Percentiles rank a stretch among this genome's conserved stretches.
These are phyloP conservation scores for Myotis planiceps DNA, from an alignment of 2,797 vertebrate genomes.

Conservation along the genomic window DNA sequence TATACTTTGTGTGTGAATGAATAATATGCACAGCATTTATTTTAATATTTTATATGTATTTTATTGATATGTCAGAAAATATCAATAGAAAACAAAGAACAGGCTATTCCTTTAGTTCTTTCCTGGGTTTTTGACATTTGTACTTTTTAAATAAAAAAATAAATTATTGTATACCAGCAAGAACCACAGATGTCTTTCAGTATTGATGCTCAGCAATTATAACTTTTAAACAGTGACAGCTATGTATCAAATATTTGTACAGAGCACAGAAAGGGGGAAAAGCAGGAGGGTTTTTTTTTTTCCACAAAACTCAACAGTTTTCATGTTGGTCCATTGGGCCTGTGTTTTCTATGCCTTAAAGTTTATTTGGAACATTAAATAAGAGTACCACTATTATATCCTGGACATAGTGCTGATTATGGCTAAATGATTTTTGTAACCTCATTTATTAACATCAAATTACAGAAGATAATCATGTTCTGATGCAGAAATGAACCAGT, in stretches of 20 bases:
- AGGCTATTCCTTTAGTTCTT: slow-evolving; percentile 50
- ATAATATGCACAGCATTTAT: slow-evolving; percentile 44
- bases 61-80: slow-evolving; percentile 50
- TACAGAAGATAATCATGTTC: slow-evolving; percentile 66
- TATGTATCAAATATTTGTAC: slow-evolving; percentile 70
- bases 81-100: slow-evolving; percentile 58
- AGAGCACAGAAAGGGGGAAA: slow-evolving; percentile 40
- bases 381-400: slow-evolving; percentile 69
- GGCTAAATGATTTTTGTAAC: slow-evolving; percentile 77
- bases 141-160: slow-evolving; percentile 21
- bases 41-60: slow-evolving; percentile 66
- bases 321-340: slow-evolving; percentile 42
- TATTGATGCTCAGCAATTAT: slow-evolving; percentile 78
- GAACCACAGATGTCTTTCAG: slow-evolving; percentile 68
- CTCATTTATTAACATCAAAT: slow-evolving; percentile 74
- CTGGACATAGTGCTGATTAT: slow-evolving; percentile 45
- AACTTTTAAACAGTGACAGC: slow-evolving; percentile 73
- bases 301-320: slow-evolving; percentile 53
- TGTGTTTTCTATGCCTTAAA: slow-evolving; percentile 73
- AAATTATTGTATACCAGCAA: slow-evolving; percentile 58
- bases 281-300: not conserved
- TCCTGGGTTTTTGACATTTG: not conserved
- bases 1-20: slow-evolving; percentile 65
- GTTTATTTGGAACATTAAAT: slow-evolving; percentile 84
- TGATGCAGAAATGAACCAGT: slow-evolving; percentile 58